A percentile compares a stretch with the other conserved stretches of the same genome.
These are phyloP conservation scores for Zaprionus vittiger DNA, from an alignment of 1,140 invertebrate genomes.

Conservation along the genomic window DNA sequence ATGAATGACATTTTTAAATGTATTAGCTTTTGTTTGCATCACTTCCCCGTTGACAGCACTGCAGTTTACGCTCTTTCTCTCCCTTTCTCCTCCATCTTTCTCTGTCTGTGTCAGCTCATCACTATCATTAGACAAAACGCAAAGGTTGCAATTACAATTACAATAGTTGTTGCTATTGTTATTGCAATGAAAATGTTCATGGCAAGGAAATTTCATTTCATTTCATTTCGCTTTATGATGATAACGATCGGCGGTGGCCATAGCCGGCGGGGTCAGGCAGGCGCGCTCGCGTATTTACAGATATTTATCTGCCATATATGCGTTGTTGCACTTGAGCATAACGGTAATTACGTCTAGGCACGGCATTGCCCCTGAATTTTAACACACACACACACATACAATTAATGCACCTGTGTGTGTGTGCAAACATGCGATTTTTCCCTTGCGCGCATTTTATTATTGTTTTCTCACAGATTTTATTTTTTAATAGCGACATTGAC, in stretches of 20 bases:
- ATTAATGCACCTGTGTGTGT: constrained; percentile 11
- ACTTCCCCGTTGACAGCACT: neutral
- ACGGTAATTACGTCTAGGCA: constrained; percentile 79
- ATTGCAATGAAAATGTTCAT: constrained; percentile 43
- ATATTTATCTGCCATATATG: constrained; percentile 76
- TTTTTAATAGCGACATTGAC: constrained; percentile 66
- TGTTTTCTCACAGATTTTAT: constrained; percentile 56
- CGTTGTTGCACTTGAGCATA: constrained; percentile 76
- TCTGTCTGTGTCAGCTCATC: constrained; percentile 6
- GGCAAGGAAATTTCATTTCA: constrained; percentile 59
- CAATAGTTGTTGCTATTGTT: constrained; percentile 44
- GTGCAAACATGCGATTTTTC: constrained; percentile 58
- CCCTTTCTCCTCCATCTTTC: neutral
- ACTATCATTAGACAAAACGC: constrained; percentile 27
- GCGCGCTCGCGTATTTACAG: constrained; percentile 27
- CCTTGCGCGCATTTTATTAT: constrained; percentile 40
- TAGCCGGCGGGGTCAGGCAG: constrained; percentile 46
- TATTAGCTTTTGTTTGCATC: no score
- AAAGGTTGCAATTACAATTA: constrained; percentile 62
- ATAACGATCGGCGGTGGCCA: constrained; percentile 49
- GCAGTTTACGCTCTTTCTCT: neutral
- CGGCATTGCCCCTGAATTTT: constrained; percentile 78
- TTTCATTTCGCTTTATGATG: constrained; percentile 59
- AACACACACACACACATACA: constrained; percentile 23
- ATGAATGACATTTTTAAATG: no score